These are phyloP conservation scores for Peromyscus maniculatus DNA, from an alignment of 2,113 vertebrate species.

Conservation along the genomic window DNA sequence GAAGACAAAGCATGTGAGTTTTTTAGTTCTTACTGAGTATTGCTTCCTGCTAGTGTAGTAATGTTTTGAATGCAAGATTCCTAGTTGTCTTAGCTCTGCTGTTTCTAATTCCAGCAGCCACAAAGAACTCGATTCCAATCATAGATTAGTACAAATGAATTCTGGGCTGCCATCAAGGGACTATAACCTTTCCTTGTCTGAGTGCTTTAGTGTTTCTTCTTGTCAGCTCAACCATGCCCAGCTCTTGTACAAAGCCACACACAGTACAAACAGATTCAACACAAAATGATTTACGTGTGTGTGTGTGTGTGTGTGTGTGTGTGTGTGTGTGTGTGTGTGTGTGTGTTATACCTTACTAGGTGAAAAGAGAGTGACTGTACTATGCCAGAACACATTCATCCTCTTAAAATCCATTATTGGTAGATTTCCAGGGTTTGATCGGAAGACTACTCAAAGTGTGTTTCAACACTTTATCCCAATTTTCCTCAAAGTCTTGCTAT, in stretches of 20 bases:
- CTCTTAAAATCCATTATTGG: constrained; percentile 71
- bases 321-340: constrained; percentile 29
- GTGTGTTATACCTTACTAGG: constrained; percentile 66
- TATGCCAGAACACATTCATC: constrained; percentile 49
- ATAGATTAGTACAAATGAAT: neutral
- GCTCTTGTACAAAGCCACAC: constrained; percentile 37
- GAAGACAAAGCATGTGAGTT: neutral
- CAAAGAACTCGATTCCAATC: constrained; percentile 56
- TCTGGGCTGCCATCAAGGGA: constrained; percentile 42
- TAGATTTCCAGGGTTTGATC: constrained; percentile 57
- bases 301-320: neutral
- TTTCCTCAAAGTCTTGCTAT: constrained; percentile 49
- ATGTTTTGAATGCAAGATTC: neutral
- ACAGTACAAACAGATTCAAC: constrained; percentile 68
- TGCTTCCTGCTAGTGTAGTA: neutral
- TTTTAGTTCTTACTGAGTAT: neutral
- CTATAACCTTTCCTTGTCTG: constrained; percentile 64
- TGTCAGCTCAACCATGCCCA: constrained; percentile 58
- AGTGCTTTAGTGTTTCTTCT: constrained; percentile 66
- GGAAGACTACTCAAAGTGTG: constrained; percentile 13
- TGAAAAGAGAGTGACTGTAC: constrained; percentile 72
- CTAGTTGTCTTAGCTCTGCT: constrained; percentile 9
- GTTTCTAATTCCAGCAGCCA: constrained; percentile 35
- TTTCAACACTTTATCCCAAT: constrained; percentile 11
- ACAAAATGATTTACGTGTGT: constrained; percentile 67